Evolutionary conservation across 2,888 invertebrate genomes (phyloP), one percentile per base, ranked within the genome.

Genomic region (Cephus pulcher): DNA sequence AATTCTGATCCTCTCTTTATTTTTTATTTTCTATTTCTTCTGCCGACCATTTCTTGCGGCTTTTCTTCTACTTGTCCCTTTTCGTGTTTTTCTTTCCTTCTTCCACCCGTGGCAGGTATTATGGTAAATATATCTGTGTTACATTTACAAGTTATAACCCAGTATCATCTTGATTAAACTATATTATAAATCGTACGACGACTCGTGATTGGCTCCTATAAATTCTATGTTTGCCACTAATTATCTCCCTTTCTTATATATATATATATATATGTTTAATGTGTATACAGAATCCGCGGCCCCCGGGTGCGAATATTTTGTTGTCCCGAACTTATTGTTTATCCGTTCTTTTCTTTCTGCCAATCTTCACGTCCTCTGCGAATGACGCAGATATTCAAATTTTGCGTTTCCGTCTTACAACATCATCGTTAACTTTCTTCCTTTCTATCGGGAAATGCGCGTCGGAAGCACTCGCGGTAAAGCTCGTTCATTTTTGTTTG

Each of bases 401-500:
- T 37, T 4, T 4, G 15, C 15, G 37, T 37, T 15, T 37, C 37
- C 12, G 12, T 37, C 37, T 37, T 37, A 37, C 37, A 4, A 4
- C 12, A 3, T 15, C 12, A 37, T 37, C 37, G 4, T 37, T 15
- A 37, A 37, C 37, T 37, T 40, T 40, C 15, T 40, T 40, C 15
- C 15, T 40, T 40, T 40, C 15, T 15, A 1, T 40, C 40, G 40
- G 40, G 40, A 40, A 40, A 15, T 40, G 40, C 40, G 15, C 40
- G 40, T 40, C 81, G 83, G 83, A 80, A 80, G 76, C 77, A 79
- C 34, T 33, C 82, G 84, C 85, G 84, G 83, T 89, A 90, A 90
- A 89, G 89, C 89, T 90, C 90, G 87, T 88, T 89, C 84, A 75
- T 83, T 40, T 40, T 40, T 40, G 15, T 40, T 69, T 84, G 85